Conservation (phyloP, 1,140 invertebrate genomes). For the Drosophila bifasciata region DNA sequence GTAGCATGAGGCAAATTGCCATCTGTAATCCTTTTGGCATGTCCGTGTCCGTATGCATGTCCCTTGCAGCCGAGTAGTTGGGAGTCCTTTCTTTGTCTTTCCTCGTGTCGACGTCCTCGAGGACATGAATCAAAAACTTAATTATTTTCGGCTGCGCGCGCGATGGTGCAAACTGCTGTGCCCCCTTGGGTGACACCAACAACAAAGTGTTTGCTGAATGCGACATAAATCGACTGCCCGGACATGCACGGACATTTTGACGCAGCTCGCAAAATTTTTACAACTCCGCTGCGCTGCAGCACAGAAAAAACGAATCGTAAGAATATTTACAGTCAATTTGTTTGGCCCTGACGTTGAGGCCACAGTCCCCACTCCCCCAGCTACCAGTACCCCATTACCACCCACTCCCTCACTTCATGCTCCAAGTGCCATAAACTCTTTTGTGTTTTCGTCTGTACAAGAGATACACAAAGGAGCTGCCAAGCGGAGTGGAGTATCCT, state of each 20-base stretch:
- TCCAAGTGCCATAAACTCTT: slow-evolving; percentile 59
- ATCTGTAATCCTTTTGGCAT: slow-evolving; percentile 46
- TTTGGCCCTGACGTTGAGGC: slow-evolving; percentile 15
- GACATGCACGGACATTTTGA: slow-evolving; percentile 68
- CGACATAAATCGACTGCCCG: slow-evolving; percentile 61
- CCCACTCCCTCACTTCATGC: slow-evolving; percentile 15
- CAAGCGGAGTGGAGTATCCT: no score
- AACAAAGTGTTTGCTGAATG: slow-evolving; percentile 22
- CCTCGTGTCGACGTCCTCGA: slow-evolving; percentile 29
- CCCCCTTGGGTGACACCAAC: slow-evolving; percentile 44
- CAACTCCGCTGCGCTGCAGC: slow-evolving; percentile 53
- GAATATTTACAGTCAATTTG: slow-evolving; percentile 81
- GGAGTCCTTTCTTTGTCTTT: slow-evolving; percentile 68
- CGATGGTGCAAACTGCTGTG: slow-evolving; percentile 60
- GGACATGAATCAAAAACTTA: slow-evolving; percentile 82
- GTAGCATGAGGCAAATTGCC: slow-evolving; percentile 15
- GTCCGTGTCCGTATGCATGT: slow-evolving; percentile 37
- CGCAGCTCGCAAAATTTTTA: slow-evolving; percentile 63
- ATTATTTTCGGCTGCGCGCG: slow-evolving; percentile 76
- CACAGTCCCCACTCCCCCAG: no score
- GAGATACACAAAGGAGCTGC: slow-evolving; percentile 26
- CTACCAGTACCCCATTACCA: neutral
- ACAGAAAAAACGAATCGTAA: slow-evolving; percentile 61
- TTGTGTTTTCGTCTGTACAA: neutral
- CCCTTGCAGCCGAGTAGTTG: slow-evolving; percentile 50